Conservation (phyloP, 2,113 vertebrate genomes). For the Halichoerus grypus region DNA sequence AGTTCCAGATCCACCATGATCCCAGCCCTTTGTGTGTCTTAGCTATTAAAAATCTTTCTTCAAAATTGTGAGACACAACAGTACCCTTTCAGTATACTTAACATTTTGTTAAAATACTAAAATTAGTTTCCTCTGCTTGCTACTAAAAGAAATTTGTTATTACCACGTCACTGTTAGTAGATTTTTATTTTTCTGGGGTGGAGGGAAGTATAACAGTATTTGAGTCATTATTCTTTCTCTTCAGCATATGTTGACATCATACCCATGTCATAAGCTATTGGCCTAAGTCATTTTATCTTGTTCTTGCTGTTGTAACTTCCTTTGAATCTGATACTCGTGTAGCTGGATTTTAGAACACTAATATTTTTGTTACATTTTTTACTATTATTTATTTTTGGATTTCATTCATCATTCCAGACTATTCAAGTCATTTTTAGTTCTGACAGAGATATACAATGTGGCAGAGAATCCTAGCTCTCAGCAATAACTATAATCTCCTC, state of each 20-base stretch:
- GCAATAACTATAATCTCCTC: neutral
- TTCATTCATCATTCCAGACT: neutral
- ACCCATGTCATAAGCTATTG: neutral
- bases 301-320: neutral
- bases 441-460: neutral
- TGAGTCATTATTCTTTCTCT: conserved; percentile 3
- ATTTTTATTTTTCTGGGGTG: neutral
- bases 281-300: neutral
- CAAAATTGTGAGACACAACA: neutral
- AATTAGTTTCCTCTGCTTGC: neutral
- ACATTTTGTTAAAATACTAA: conserved; percentile 1
- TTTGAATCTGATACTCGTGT: neutral
- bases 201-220: neutral
- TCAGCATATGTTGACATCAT: neutral
- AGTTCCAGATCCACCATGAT: neutral
- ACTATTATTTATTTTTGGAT: neutral
- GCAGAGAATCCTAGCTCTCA: neutral
- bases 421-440: neutral
- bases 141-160: neutral
- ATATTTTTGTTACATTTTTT: neutral
- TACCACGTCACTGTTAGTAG: neutral
- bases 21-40: neutral
- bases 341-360: neutral
- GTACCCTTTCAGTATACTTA: neutral
- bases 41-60: neutral